phyloP scores from a whole-genome alignment of 2,113 vertebrate genomes.

The Struthio camelus region DNA sequence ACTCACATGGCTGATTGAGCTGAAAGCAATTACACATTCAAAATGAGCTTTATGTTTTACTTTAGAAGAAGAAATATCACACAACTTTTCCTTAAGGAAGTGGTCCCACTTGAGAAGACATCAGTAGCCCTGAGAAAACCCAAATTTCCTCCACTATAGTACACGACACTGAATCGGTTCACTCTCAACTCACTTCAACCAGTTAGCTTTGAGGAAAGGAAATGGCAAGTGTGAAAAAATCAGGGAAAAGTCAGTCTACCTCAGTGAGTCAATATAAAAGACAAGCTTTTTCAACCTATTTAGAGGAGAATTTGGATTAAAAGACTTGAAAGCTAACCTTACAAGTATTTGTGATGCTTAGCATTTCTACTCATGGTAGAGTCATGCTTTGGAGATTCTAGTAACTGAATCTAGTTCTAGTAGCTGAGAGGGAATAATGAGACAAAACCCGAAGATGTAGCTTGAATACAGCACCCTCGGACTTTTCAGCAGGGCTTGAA shows the following conservation, averaged over 20 bases:
- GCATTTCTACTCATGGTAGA: background rate
- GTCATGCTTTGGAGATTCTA: background rate
- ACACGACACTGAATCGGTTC: background rate
- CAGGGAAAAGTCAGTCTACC: background rate
- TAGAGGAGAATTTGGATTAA: background rate
- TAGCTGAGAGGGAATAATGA: background rate
- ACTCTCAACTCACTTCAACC: background rate
- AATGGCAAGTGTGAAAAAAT: background rate
- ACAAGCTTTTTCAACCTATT: background rate
- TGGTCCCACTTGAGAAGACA: background rate
- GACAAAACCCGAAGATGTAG: constrained; percentile 3
- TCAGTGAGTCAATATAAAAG: background rate
- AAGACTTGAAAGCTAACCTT: constrained; percentile 18
- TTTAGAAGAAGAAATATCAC: background rate
- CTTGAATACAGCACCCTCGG: background rate
- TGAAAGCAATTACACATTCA: constrained; percentile 3
- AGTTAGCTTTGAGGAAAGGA: background rate
- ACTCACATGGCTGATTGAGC: constrained; percentile 16
- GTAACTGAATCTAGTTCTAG: too few relatives aligned
- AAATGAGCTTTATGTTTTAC: background rate
- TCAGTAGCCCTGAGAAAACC: background rate
- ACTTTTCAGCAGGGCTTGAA: background rate
- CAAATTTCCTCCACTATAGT: background rate
- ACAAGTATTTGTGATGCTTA: background rate
- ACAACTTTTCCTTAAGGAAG: background rate